Base-by-base conservation (phyloP, 2,797 vertebrate genomes). In the Fratercula arctica region DNA sequence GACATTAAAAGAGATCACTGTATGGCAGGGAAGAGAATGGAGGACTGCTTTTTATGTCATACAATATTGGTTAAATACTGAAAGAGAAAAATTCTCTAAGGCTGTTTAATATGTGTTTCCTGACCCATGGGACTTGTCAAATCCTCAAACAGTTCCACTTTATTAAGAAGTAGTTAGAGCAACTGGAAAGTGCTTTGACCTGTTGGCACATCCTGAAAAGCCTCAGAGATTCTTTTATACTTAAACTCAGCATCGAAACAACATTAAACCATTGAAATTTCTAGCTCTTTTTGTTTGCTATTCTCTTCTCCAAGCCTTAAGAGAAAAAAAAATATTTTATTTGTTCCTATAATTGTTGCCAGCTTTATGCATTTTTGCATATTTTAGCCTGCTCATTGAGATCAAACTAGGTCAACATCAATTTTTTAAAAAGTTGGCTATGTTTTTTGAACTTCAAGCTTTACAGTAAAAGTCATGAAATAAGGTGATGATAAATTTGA, bases 71-170 rank as follows among this genome's bases (percentile, higher is more conserved):
- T 93, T 96, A 80, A 93, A 76, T 48, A 90, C 61, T 93, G 73
- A 87, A 92, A 87, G 61, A 75, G 91, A 90, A 89, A 94, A 93
- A 87, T 54, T 88, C 76, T 93, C 86, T 90, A 88, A 94, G 85
- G 75, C 81, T 95, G 83, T 82, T 96, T 89, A 96, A 93, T 96
- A 96, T 79, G 70, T 95, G 93, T 94, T 97, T 92, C 67, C 63
- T 95, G 93, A 96, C 93, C 95, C 96, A 66, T 86, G 96, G 87
- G 95, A 96, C 90, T 96, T 97, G 95, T 97, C 92, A 97, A 97
- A 95, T 93, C 95, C 84, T 96, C 84, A 74, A 94, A 94, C 73
- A 95, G 95, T 96, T 97, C 72, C 86, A 97, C 95, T 96, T 97
- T 97, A 97, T 94, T 97, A 96, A 94, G 88, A 80, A 94, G 89